These are phyloP conservation scores for Villa cingulata DNA, from an alignment of 2,888 invertebrate species.

Conservation along the genomic window DNA sequence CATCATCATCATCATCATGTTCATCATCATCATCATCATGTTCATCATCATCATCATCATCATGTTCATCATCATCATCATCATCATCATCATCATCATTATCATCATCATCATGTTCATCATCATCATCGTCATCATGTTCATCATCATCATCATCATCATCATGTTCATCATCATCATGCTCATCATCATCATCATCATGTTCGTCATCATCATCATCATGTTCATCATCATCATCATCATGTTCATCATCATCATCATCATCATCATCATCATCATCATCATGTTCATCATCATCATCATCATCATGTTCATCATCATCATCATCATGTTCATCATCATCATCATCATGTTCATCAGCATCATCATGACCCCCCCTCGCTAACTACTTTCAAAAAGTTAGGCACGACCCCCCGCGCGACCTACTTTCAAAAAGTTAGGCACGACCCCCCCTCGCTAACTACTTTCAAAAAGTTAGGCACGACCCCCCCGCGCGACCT, in stretches of 20 bases:
- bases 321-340: not conserved
- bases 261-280: conserved; percentile 1
- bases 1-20: not conserved
- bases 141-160: conserved; percentile 1
- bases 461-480: too few species aligned
- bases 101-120: not conserved
- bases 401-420: too few species aligned
- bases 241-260: not conserved
- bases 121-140: too few species aligned
- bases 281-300: not conserved
- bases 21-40: conserved; percentile 1
- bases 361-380: too few species aligned
- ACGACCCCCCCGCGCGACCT: too few species aligned
- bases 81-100: conserved; percentile 1
- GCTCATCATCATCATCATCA: too few species aligned
- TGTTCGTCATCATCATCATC: too few species aligned
- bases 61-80: not conserved
- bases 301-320: not conserved
- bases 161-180: not conserved
- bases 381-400: too few species aligned
- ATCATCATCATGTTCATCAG: too few species aligned
- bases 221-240: not conserved
- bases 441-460: too few species aligned
- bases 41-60: conserved; percentile 1
- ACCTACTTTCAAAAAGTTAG: too few species aligned